Conservation (phyloP, 2,888 invertebrate species). For the Spialia ferax region DNA sequence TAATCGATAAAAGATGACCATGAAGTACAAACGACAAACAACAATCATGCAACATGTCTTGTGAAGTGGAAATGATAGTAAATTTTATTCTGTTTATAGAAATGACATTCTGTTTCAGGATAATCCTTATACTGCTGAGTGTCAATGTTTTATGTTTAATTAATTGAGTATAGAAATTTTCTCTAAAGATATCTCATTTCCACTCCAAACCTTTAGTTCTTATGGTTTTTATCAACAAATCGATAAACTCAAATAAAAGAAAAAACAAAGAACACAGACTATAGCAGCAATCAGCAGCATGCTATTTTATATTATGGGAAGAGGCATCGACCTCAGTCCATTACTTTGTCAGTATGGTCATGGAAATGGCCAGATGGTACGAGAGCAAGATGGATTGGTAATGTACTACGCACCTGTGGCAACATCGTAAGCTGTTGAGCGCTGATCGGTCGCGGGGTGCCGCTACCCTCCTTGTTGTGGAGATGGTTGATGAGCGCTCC, state of each 20-base stretch:
- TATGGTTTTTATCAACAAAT: not conserved
- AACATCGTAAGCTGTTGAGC: slow-evolving; percentile 88
- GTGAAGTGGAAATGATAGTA: not conserved
- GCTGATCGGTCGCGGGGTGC: slow-evolving; percentile 80
- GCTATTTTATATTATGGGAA: not conserved
- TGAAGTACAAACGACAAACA: not conserved
- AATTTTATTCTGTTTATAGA: not conserved
- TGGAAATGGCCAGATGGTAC: not conserved
- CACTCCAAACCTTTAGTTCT: not conserved
- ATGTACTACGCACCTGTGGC: slow-evolving; percentile 82
- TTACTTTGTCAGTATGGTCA: not conserved
- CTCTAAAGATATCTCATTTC: not conserved
- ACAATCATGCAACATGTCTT: slow-evolving; percentile 2
- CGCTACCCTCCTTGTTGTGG: slow-evolving; percentile 92
- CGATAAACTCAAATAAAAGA: not conserved
- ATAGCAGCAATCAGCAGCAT: not conserved
- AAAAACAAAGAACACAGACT: not conserved
- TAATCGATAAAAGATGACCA: not conserved
- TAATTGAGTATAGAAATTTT: too few relatives aligned
- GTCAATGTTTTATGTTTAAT: too few relatives aligned
- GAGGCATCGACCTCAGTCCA: not conserved
- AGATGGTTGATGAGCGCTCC: slow-evolving; percentile 95
- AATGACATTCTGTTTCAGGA: not conserved
- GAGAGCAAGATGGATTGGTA: too few relatives aligned
- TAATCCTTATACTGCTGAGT: not conserved